Percentiles rank a stretch among this genome's conserved stretches.
Evolutionary conservation across 2,113 vertebrate species (phyloP).

Genomic region (Corapipo altera): DNA sequence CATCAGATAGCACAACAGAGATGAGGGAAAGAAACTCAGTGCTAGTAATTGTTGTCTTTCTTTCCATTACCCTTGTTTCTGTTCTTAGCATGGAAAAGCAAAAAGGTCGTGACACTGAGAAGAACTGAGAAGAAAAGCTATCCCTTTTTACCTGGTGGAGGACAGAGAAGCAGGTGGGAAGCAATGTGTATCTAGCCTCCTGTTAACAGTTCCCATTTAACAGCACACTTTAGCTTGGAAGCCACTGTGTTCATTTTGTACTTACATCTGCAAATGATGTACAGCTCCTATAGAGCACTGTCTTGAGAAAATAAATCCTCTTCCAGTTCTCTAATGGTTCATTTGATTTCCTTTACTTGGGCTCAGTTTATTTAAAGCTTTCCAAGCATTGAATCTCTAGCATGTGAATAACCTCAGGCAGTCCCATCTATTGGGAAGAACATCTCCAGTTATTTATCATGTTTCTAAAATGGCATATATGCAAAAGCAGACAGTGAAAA

Average conservation of each 20-base stretch:
- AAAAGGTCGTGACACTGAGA: not conserved
- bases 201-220: not conserved
- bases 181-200: not conserved
- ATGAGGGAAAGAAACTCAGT: not conserved
- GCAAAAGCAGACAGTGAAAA: not conserved
- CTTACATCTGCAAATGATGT: not conserved
- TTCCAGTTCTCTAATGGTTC: not conserved
- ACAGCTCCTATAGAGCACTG: not conserved
- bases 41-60: not conserved
- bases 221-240: not conserved
- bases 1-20: not conserved
- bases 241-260: not conserved
- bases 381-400: not conserved
- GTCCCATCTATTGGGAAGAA: not conserved
- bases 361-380: conserved; percentile 14
- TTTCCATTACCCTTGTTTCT: not conserved
- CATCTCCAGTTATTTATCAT: not conserved
- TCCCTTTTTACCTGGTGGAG: not conserved
- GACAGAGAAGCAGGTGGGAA: not conserved
- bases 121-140: not conserved
- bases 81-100: not conserved
- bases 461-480: not conserved
- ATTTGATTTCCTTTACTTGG: not conserved
- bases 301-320: not conserved
- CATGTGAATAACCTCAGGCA: not conserved